Percentiles rank a stretch among this genome's conserved stretches.
These are phyloP conservation scores for Rhincodon typus DNA, from an alignment of 2,797 vertebrate genomes.

Conservation along the genomic window DNA sequence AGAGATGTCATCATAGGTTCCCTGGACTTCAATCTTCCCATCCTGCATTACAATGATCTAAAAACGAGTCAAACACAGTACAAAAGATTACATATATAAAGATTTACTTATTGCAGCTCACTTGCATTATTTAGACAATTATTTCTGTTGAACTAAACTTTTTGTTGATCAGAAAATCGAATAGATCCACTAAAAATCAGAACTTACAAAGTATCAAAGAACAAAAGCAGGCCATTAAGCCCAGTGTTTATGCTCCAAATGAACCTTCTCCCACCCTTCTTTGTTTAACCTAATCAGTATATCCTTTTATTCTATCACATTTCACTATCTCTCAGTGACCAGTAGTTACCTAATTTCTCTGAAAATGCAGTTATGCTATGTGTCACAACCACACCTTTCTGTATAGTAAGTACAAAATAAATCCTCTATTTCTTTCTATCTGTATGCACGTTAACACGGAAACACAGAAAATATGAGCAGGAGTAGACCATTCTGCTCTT, in stretches of 20 bases:
- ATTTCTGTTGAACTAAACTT: background rate
- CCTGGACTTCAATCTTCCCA: conserved; percentile 33
- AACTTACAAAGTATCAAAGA: background rate
- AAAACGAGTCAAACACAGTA: background rate
- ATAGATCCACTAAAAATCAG: background rate
- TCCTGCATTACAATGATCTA: conserved; percentile 29
- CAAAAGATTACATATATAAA: background rate
- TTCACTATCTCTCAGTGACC: background rate
- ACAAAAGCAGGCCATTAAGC: background rate
- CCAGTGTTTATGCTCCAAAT: background rate
- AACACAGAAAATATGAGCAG: too few species aligned
- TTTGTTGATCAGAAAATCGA: background rate
- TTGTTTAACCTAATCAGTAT: background rate
- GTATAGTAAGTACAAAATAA: background rate
- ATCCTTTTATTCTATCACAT: background rate
- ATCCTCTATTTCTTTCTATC: background rate
- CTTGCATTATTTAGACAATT: background rate
- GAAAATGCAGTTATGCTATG: background rate
- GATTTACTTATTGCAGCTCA: background rate
- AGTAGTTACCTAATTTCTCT: background rate
- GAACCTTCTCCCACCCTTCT: background rate
- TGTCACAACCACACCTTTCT: background rate
- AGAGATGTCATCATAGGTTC: conserved; percentile 18
- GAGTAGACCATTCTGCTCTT: too few species aligned
- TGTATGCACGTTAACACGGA: too few species aligned